Conservation (phyloP, 1,140 invertebrate species). For the Steinernema feltiae region DNA sequence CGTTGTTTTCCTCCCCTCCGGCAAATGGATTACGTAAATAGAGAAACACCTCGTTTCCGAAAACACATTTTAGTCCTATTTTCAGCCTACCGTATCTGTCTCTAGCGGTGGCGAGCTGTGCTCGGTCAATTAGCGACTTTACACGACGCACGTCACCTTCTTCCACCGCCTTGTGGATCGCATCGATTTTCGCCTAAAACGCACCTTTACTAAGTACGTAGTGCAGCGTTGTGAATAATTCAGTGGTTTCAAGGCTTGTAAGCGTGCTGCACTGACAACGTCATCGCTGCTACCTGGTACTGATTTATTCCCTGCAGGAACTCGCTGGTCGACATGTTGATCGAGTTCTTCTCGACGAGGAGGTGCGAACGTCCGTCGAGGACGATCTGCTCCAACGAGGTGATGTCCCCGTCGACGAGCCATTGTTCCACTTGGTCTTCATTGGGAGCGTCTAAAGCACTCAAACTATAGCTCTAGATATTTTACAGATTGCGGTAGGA, state of each 20-base stretch:
- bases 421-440: constrained; percentile 53
- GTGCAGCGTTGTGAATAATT: not conserved
- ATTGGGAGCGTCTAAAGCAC: constrained; percentile 48
- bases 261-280: not conserved
- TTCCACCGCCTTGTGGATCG: constrained; percentile 75
- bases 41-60: not conserved
- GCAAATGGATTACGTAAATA: not conserved
- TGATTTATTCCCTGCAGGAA: constrained; percentile 50
- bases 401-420: constrained; percentile 48
- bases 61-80: constrained; percentile 26
- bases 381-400: constrained; percentile 51
- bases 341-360: constrained; percentile 50
- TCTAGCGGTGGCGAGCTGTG: constrained; percentile 78
- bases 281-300: constrained; percentile 43
- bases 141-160: constrained; percentile 76
- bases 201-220: constrained; percentile 14
- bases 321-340: constrained; percentile 46
- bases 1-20: too few species aligned
- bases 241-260: constrained; percentile 16
- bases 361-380: constrained; percentile 49
- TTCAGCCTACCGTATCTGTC: constrained; percentile 61
- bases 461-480: not conserved
- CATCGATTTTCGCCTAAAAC: constrained; percentile 77
- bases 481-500: not conserved
- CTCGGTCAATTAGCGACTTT: constrained; percentile 76